Evolutionary conservation across 1,140 invertebrate species (phyloP).

Genomic region (Pissodes strobi): DNA sequence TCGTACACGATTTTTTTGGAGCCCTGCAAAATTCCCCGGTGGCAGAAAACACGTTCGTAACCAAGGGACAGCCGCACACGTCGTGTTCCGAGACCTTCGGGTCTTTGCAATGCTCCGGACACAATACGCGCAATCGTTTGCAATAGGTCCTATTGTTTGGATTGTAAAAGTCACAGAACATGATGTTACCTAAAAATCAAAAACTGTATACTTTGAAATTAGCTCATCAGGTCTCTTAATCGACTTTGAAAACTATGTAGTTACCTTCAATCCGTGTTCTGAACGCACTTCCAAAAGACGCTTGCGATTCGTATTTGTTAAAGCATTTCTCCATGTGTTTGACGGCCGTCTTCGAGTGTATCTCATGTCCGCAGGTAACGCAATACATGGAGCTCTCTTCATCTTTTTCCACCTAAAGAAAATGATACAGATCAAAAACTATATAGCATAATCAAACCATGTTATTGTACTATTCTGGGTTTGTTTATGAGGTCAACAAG

Average conservation of each 20-base stretch:
- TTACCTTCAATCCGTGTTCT: constrained; percentile 87
- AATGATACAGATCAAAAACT: background rate
- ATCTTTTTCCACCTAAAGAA: constrained; percentile 57
- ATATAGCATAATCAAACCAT: too few relatives aligned
- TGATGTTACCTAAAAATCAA: constrained; percentile 62
- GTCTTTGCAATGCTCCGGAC: constrained; percentile 97
- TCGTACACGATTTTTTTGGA: constrained; percentile 88
- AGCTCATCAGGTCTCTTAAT: background rate
- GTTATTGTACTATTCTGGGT: too few relatives aligned
- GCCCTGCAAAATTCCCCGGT: constrained; percentile 84
- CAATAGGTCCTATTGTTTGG: constrained; percentile 90
- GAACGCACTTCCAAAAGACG: constrained; percentile 93
- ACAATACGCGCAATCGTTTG: constrained; percentile 91
- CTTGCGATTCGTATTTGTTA: constrained; percentile 90
- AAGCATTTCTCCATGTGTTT: constrained; percentile 96
- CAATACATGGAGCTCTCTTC: constrained; percentile 91
- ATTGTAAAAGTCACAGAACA: constrained; percentile 99
- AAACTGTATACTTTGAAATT: background rate
- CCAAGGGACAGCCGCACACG: constrained; percentile 90
- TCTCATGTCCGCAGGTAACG: constrained; percentile 94
- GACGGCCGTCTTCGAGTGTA: constrained; percentile 83
- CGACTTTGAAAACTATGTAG: background rate
- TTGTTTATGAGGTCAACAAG: too few relatives aligned
- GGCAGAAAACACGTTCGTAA: constrained; percentile 78
- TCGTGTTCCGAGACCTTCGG: constrained; percentile 83